Percentiles rank a stretch among this genome's conserved stretches.
Evolutionary conservation across 2,113 vertebrate species (phyloP).

Genomic region (Psilopogon haemacephalus): DNA sequence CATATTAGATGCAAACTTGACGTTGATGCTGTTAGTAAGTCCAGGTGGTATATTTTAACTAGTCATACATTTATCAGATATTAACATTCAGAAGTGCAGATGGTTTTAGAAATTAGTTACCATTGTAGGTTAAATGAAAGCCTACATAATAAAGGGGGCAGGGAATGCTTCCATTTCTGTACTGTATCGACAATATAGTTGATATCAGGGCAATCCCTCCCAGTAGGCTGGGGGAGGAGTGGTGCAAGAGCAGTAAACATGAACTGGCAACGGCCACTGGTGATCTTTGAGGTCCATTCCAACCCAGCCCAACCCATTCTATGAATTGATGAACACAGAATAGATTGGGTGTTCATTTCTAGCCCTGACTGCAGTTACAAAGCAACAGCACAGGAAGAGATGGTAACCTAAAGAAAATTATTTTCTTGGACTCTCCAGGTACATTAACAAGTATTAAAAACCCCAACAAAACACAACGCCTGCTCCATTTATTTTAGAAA

Average conservation of each 20-base stretch:
- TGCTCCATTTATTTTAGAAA: neutral
- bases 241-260: no score
- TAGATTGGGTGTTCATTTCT: neutral
- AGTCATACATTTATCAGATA: neutral
- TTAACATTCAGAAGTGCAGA: neutral
- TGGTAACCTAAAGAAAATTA: neutral
- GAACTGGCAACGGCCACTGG: no score
- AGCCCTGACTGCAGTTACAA: neutral
- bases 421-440: neutral
- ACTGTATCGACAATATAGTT: neutral
- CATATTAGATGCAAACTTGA: conserved; percentile 73
- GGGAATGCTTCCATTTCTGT: neutral
- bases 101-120: neutral
- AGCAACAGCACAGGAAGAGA: neutral
- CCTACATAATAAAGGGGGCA: neutral
- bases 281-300: no score
- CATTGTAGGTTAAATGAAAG: neutral
- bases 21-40: conserved; percentile 62
- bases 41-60: neutral
- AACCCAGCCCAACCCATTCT: no score
- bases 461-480: neutral
- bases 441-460: neutral
- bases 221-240: no score
- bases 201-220: no score
- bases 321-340: neutral